A percentile compares a stretch with the other conserved stretches of the same genome.
Conservation (phyloP, 2,797 vertebrate genomes). For the Anguilla megastoma region DNA sequence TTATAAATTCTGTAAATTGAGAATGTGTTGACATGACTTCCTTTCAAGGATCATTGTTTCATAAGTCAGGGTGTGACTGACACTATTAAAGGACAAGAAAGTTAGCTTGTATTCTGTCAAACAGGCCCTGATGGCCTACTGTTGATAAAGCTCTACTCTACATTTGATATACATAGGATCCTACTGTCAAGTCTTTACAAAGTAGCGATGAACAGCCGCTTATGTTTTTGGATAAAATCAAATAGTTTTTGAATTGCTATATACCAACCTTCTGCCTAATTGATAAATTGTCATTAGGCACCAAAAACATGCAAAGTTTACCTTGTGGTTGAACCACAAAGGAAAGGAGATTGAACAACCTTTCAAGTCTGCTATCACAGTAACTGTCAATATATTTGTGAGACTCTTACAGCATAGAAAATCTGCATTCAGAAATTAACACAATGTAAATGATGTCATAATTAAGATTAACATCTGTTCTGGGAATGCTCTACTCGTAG, state of each 20-base stretch:
- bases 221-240: not conserved
- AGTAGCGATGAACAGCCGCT: not conserved
- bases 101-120: not conserved
- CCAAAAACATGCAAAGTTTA: not conserved
- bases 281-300: not conserved
- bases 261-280: not conserved
- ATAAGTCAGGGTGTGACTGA: not conserved
- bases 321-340: not conserved
- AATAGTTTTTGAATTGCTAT: not conserved
- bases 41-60: not conserved
- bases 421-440: not conserved
- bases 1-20: not conserved
- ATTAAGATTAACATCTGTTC: slow-evolving; percentile 12
- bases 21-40: not conserved
- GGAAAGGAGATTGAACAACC: not conserved
- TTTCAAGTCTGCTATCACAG: not conserved
- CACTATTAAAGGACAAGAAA: not conserved
- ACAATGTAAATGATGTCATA: slow-evolving; percentile 13
- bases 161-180: not conserved
- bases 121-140: not conserved
- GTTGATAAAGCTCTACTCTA: not conserved
- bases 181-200: not conserved
- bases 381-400: not conserved
- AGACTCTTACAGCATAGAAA: not conserved
- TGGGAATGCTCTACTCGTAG: not conserved